phyloP scores from a whole-genome alignment of 2,888 invertebrate genomes.

The Acheta domesticus region DNA sequence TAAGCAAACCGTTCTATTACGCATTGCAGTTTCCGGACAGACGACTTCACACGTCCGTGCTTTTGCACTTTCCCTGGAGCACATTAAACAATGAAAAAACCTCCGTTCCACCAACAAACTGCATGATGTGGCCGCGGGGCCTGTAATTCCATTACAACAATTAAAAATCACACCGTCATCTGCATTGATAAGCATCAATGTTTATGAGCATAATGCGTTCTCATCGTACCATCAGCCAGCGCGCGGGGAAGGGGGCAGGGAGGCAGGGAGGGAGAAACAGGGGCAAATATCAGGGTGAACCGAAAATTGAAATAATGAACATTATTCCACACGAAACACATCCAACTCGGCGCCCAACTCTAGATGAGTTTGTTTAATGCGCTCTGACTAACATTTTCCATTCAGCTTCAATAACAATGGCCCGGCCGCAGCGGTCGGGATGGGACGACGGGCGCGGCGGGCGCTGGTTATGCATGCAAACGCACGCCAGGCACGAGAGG shows the following conservation, averaged over 20 bases:
- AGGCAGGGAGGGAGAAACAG: no score
- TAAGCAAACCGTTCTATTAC: no score
- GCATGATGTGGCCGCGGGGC: no score
- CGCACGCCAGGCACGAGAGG: not conserved
- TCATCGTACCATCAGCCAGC: not conserved
- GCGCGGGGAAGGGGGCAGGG: no score
- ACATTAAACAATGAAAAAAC: no score
- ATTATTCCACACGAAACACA: not conserved
- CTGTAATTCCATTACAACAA: not conserved
- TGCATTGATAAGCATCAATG: not conserved
- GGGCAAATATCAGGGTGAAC: not conserved
- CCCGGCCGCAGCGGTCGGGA: not conserved
- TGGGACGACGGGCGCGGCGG: not conserved
- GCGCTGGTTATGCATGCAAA: not conserved
- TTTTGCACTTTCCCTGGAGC: no score
- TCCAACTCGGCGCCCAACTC: not conserved
- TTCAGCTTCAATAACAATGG: not conserved
- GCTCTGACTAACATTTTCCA: not conserved
- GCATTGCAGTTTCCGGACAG: no score
- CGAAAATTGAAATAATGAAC: not conserved
- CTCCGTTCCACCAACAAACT: no score
- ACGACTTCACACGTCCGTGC: no score
- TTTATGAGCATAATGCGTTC: not conserved
- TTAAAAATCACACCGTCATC: not conserved
- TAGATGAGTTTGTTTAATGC: not conserved